Percentiles rank a stretch among this genome's conserved stretches.
Conservation (phyloP, 2,797 vertebrate species). For the Lutjanus argentimaculatus region DNA sequence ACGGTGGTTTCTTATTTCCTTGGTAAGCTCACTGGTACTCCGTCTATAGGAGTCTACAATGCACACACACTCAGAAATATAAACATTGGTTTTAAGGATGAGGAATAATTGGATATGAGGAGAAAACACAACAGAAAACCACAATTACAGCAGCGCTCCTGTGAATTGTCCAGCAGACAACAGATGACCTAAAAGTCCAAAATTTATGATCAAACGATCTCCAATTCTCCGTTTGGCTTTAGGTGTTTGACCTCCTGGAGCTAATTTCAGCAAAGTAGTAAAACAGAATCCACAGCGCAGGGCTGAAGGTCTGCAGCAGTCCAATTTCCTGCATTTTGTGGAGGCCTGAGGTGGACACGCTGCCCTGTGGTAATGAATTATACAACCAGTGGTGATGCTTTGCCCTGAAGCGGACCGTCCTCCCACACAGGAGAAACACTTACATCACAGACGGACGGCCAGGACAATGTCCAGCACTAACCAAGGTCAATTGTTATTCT, state of each 20-base stretch:
- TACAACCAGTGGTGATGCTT: constrained; percentile 8
- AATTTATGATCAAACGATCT: not conserved
- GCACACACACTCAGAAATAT: not conserved
- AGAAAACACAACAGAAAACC: not conserved
- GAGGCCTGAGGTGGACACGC: not conserved
- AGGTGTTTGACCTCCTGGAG: not conserved
- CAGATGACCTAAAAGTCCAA: accelerated
- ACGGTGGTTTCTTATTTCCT: no score
- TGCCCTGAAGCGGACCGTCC: constrained; percentile 23
- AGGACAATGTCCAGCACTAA: constrained; percentile 23
- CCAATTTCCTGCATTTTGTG: constrained; percentile 2
- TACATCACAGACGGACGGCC: constrained; percentile 30
- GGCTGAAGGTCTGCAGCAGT: not conserved
- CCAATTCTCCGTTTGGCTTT: not conserved
- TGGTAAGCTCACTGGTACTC: no score
- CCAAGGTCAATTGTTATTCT: constrained; percentile 49
- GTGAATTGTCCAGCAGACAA: not conserved
- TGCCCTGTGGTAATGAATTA: no score
- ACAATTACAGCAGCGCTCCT: not conserved
- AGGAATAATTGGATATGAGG: not conserved
- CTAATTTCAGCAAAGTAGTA: not conserved
- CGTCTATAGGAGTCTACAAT: no score
- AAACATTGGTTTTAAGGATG: not conserved
- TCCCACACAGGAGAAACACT: constrained; percentile 45
- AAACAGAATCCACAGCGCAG: not conserved